Evolutionary conservation across 2,113 vertebrate species (phyloP), one percentile per base, ranked within the genome.

Genomic region (Onychostoma macrolepis): DNA sequence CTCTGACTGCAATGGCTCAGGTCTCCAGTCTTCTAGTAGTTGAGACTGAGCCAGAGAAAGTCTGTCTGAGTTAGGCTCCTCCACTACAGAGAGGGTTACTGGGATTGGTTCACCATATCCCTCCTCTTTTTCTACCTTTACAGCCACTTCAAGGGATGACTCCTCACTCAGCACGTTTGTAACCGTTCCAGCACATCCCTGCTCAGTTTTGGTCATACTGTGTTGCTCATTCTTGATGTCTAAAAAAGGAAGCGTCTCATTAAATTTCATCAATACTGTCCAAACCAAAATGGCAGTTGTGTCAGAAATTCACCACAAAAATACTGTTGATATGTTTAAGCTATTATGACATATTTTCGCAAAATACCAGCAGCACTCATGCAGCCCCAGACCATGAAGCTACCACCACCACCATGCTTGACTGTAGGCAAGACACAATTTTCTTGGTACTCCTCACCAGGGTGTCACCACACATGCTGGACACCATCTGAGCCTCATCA

Each of bases 1-100:
- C 77, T 86, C 84, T 38, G 88, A 78, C 12, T 89, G 87, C 61
- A 92, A 85, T 9, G 89, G 89, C 56, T 90, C 88, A 17, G 91
- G 90, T 80, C 90, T 89, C 91, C 91, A 92, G 75, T 91, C 90
- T 50, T 92, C 90, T 75, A 92, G 48, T 11, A 92, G 80, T 43
- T 56, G 85, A 1, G 91, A 90, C 85, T 92, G 91, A 24, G 89
- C 91, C 26, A 90, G 56, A 11, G 89, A 90, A 50, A 92, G 82
- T 10, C 89, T 88, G 58, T 91, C 89, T 17, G 88, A 69, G 48
- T 84, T 87, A 48, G 89, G 88, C 43, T 84, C 81, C 7, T 80
- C 86, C 15, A 24, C 84, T 61, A 67, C 84, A 26, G 84, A 21
- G 58, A 83, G 77, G 4, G 86, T 21, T 10, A 19, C 76, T 4